These are phyloP conservation scores for Neolamprologus fasciatus DNA, from an alignment of 2,113 vertebrate genomes.

Conservation along the genomic window DNA sequence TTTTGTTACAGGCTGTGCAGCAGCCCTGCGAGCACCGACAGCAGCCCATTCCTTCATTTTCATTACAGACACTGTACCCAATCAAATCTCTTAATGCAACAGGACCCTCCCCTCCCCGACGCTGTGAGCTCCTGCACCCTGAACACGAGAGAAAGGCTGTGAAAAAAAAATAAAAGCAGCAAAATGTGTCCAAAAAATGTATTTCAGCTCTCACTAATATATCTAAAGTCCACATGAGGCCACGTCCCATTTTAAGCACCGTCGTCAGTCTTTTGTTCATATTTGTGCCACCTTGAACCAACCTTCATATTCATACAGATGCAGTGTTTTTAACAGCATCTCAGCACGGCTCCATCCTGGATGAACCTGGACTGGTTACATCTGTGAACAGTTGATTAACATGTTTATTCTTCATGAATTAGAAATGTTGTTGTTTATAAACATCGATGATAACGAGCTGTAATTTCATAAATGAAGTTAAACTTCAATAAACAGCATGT, in stretches of 20 bases:
- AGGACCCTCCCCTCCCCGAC: neutral
- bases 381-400: neutral
- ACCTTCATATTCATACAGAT: neutral
- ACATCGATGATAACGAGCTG: neutral
- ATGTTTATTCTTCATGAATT: neutral
- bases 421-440: neutral
- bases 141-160: neutral
- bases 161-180: neutral
- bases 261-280: neutral
- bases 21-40: neutral
- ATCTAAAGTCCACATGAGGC: neutral
- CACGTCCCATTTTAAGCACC: neutral
- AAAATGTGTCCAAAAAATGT: neutral
- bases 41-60: neutral
- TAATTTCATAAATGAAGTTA: neutral
- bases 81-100: neutral
- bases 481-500: neutral
- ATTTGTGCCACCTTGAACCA: neutral
- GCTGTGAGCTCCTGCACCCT: neutral
- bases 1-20: neutral
- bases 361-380: rapidly evolving
- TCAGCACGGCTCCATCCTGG: neutral
- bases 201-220: neutral
- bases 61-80: neutral
- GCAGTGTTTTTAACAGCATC: neutral